A percentile compares a stretch with the other conserved stretches of the same genome.
Conservation (phyloP, 2,797 vertebrate species). For the Euphonia xanthogaster region DNA sequence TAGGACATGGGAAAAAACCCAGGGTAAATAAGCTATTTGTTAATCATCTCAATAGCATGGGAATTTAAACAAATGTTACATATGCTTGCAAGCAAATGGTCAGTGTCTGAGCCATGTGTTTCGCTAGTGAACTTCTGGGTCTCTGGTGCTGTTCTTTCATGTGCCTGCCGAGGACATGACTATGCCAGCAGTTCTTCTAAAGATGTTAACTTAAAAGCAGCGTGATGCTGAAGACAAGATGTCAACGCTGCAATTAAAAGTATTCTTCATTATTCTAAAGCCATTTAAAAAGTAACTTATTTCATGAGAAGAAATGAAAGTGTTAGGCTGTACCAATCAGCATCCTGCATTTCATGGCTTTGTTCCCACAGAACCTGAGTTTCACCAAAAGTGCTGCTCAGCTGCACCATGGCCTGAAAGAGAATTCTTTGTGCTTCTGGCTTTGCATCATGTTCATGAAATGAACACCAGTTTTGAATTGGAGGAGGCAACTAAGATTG, state of each 20-base stretch:
- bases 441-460: background rate
- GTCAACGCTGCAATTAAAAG: background rate
- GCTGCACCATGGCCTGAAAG: background rate
- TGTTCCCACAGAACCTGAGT: background rate
- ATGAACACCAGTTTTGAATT: background rate
- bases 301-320: constrained; percentile 1
- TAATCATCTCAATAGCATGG: constrained; percentile 37
- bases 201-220: constrained; percentile 58
- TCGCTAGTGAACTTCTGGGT: constrained; percentile 51
- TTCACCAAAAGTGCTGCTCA: background rate
- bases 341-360: background rate
- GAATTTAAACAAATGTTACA: constrained; percentile 69
- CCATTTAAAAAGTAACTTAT: background rate
- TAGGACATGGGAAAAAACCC: background rate
- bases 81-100: constrained; percentile 75
- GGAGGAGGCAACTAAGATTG: background rate
- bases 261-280: constrained; percentile 4
- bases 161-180: constrained; percentile 36
- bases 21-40: background rate
- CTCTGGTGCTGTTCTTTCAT: constrained; percentile 68
- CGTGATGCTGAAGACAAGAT: constrained; percentile 7
- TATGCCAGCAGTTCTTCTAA: constrained; percentile 41
- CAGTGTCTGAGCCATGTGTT: constrained; percentile 67
- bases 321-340: background rate
- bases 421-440: background rate